These are phyloP conservation scores for Palythoa caribaeorum DNA, from an alignment of 92 coral and sea anemone species.

Conservation along the genomic window DNA sequence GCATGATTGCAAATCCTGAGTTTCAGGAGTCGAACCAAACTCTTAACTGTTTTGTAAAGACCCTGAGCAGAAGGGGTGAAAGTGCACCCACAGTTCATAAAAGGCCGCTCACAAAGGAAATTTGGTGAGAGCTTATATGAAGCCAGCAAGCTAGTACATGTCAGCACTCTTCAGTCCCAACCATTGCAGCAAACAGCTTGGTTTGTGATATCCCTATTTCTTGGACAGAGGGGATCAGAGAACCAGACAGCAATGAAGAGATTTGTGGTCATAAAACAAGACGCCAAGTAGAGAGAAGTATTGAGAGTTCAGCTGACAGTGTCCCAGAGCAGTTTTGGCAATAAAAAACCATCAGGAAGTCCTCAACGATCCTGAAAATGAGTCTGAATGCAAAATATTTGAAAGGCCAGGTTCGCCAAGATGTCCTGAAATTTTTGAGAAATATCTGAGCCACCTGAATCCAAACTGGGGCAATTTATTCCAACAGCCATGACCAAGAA, in stretches of 20 bases:
- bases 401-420: too few species aligned
- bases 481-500: conserved; percentile 3
- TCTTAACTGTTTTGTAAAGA: too few species aligned
- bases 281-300: conserved; percentile 12
- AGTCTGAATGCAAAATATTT: conserved; percentile 1
- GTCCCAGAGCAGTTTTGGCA: too few species aligned
- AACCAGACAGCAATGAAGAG: neutral
- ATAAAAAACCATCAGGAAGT: neutral
- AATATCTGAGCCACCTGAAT: neutral
- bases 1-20: too few species aligned
- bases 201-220: conserved; percentile 14
- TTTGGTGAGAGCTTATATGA: neutral
- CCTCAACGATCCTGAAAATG: conserved; percentile 6
- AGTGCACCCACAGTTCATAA: too few species aligned
- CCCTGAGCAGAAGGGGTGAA: too few species aligned
- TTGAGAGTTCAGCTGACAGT: neutral
- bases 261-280: neutral
- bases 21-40: too few species aligned
- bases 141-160: conserved; percentile 2
- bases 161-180: conserved; percentile 16
- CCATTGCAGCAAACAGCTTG: conserved; percentile 17
- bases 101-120: neutral
- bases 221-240: conserved; percentile 1
- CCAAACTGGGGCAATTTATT: conserved; percentile 10
- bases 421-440: too few species aligned